phyloP scores from a whole-genome alignment of 2,113 vertebrate genomes.

The Nematolebias whitei region DNA sequence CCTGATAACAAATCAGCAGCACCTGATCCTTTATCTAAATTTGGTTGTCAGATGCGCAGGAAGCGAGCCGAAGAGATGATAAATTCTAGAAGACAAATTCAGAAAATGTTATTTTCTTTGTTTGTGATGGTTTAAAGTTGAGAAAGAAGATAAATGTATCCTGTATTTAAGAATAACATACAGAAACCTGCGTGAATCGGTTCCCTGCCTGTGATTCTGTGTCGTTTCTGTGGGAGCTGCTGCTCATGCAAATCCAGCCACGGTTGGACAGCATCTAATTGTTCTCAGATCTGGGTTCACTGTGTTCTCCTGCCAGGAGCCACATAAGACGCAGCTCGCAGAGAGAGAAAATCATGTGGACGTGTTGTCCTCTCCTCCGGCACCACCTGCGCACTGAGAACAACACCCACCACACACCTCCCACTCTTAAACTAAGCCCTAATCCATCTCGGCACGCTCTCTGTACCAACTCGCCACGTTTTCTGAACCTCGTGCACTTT shows the following conservation, averaged over 20 bases:
- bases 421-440: conserved; percentile 48
- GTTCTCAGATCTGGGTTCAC: conserved; percentile 48
- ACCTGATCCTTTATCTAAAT: conserved; percentile 24
- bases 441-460: conserved; percentile 57
- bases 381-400: conserved; percentile 51
- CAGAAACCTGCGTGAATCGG: not conserved
- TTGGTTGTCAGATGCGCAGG: conserved; percentile 27
- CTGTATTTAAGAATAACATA: not conserved
- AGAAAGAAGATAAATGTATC: not conserved
- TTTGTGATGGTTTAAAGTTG: not conserved
- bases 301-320: conserved; percentile 36
- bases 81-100: not conserved
- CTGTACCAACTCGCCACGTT: conserved; percentile 31
- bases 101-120: not conserved
- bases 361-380: conserved; percentile 39
- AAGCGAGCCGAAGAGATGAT: not conserved
- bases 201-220: conserved; percentile 15
- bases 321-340: conserved; percentile 14
- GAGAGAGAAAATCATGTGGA: conserved; percentile 28
- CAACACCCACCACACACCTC: conserved; percentile 45
- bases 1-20: conserved; percentile 24
- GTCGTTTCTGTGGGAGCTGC: not conserved
- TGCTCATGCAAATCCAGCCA: conserved; percentile 53
- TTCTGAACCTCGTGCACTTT: conserved; percentile 43
- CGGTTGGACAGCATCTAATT: conserved; percentile 52